These are phyloP conservation scores for Mallotus villosus DNA, from an alignment of 2,797 vertebrate species.

Conservation along the genomic window DNA sequence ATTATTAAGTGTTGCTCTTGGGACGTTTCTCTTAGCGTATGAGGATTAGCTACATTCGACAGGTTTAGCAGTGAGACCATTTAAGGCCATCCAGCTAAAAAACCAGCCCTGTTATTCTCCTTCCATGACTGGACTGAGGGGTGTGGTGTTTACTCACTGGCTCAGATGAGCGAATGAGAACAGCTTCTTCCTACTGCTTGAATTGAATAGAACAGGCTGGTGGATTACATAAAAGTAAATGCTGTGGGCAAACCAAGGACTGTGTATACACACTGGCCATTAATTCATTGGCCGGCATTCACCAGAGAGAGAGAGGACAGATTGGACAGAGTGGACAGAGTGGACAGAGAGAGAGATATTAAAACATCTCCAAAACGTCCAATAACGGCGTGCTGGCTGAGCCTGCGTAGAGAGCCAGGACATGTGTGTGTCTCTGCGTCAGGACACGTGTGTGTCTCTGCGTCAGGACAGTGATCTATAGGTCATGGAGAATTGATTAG, in stretches of 20 bases:
- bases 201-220: not conserved
- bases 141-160: not conserved
- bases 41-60: not conserved
- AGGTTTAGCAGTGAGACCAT: not conserved
- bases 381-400: slow-evolving; percentile 25
- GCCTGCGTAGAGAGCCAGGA: slow-evolving; percentile 34
- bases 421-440: slow-evolving; percentile 45
- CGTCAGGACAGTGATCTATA: slow-evolving; percentile 46
- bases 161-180: slow-evolving; percentile 7
- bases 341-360: not conserved
- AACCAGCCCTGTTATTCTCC: not conserved
- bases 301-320: too few species aligned
- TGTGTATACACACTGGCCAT: not conserved
- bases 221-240: not conserved
- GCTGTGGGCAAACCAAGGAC: not conserved
- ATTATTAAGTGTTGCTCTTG: slow-evolving; percentile 9
- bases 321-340: too few species aligned
- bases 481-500: slow-evolving; percentile 49
- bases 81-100: slow-evolving; percentile 2
- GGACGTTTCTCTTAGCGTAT: not conserved
- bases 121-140: not conserved
- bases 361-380: slow-evolving; percentile 24
- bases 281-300: not conserved
- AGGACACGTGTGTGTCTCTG: slow-evolving; percentile 43
- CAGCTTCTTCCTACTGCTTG: too few species aligned